Base-by-base conservation (phyloP, 2,888 invertebrate species). In the Phyllotreta striolata region DNA sequence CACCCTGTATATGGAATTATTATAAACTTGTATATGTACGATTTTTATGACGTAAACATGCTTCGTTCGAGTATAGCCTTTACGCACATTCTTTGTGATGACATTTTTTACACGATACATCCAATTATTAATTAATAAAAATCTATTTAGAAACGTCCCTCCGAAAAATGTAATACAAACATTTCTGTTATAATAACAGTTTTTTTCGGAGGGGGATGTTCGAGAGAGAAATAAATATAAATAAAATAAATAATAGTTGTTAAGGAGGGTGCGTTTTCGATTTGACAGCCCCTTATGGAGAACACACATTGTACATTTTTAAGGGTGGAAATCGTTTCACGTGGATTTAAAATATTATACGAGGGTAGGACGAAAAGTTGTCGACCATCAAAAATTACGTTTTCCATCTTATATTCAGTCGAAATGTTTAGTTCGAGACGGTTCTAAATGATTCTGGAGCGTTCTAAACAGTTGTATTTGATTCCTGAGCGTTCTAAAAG, bases 21-120 rank as follows among this genome's bases (percentile, higher is more conserved):
- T n/a, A 43, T 10, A 12, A 43, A 12, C 10, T 5, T n/a, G 49
- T 47, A 55, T 62, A 62, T 47, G 24, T 64, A 60, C 12, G 49
- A 13, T 14, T 51, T 44, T 44, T 12, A 38, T 43, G 35, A 10
- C 44, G 43, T 43, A 62, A 57, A 62, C 47, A 40, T 64, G 66
- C 66, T 62, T 66, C 68, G 60, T 66, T 56, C 54, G 62, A 60
- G 47, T 66, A 64, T 62, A 65, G 60, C 61, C 63, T 62, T 64
- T 70, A 66, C 68, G 67, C 69, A 69, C 68, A 66, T 63, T 63
- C 54, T 70, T 60, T 67, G 69, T 69, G 66, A 66, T 68, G 64
- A 65, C 61, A 63, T 59, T 69, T n/a, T 65, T 66, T 65, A 65
- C 56, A 64, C 63, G 4, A 56, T 61, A 57, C 46, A 59, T 5